phyloP scores from a whole-genome alignment of 2,113 vertebrate genomes.

The Nibea albiflora region DNA sequence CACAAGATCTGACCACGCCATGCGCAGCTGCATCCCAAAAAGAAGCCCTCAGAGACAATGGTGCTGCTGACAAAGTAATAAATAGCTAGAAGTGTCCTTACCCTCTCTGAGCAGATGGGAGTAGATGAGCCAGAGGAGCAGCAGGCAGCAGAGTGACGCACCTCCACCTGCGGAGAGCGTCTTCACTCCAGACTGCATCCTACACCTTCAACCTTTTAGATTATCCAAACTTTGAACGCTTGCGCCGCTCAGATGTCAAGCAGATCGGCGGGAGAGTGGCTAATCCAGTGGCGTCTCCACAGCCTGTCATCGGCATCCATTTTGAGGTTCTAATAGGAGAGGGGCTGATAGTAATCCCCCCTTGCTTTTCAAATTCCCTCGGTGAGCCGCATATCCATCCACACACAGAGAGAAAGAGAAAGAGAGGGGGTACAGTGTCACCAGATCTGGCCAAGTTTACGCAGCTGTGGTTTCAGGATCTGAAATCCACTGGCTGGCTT shows the following conservation, averaged over 20 bases:
- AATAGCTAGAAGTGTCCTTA: conserved; percentile 72
- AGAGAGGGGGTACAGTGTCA: conserved; percentile 52
- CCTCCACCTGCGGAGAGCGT: conserved; percentile 87
- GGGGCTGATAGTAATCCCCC: conserved; percentile 69
- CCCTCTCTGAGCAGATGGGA: conserved; percentile 88
- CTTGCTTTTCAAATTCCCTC: conserved; percentile 66
- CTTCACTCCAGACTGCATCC: conserved; percentile 88
- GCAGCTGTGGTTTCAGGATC: conserved; percentile 56
- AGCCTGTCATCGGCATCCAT: conserved; percentile 81
- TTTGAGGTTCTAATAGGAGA: conserved; percentile 73
- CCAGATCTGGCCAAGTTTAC: conserved; percentile 70
- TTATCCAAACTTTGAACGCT: conserved; percentile 75
- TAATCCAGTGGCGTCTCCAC: conserved; percentile 74
- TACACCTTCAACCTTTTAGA: conserved; percentile 63
- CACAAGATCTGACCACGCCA: conserved; percentile 37
- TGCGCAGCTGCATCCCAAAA: conserved; percentile 60
- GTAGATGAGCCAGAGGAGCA: conserved; percentile 88
- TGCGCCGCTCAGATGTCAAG: conserved; percentile 60
- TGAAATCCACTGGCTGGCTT: conserved; percentile 22
- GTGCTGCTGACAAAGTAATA: conserved; percentile 51
- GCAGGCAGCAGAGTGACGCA: conserved; percentile 88
- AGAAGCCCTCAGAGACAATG: conserved; percentile 41
- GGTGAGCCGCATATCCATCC: conserved; percentile 65
- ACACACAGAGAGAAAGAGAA: conserved; percentile 1
- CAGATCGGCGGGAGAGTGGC: conserved; percentile 58